Conservation (phyloP, 1,140 invertebrate species). For the Propsilocerus akamusi region DNA sequence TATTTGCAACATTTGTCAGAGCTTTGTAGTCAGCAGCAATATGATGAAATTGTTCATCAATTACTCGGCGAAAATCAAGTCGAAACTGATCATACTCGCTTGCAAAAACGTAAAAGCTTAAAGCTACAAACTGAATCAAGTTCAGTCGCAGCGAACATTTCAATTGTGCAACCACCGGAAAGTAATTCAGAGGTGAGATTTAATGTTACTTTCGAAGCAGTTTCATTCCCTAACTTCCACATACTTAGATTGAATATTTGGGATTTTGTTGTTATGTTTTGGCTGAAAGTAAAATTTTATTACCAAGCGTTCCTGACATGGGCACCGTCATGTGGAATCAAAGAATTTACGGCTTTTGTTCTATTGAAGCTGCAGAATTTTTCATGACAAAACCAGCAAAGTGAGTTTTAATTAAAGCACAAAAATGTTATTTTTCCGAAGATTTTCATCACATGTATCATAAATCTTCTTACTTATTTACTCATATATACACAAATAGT, state of each 20-base stretch:
- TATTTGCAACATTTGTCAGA: constrained; percentile 1
- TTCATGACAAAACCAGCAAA: background rate
- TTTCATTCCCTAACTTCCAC: background rate
- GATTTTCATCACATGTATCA: too few relatives aligned
- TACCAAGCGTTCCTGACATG: background rate
- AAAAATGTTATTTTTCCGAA: too few relatives aligned
- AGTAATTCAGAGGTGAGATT: background rate
- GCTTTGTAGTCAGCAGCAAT: background rate
- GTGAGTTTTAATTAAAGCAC: constrained; percentile 1
- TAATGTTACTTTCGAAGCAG: too few relatives aligned
- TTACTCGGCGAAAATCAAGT: background rate
- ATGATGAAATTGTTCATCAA: background rate
- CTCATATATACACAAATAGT: too few relatives aligned
- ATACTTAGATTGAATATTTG: background rate
- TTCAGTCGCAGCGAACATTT: background rate
- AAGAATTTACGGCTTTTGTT: background rate
- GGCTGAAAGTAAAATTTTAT: constrained; percentile 3
- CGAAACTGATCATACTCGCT: background rate
- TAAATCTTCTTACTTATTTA: too few relatives aligned
- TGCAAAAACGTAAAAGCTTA: background rate
- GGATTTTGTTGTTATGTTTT: constrained; percentile 1
- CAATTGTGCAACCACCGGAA: background rate
- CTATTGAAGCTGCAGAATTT: background rate
- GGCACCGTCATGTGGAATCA: background rate
- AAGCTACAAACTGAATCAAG: background rate